Base-by-base conservation (phyloP, 2,888 invertebrate species). In the Sarcophaga rosellei region DNA sequence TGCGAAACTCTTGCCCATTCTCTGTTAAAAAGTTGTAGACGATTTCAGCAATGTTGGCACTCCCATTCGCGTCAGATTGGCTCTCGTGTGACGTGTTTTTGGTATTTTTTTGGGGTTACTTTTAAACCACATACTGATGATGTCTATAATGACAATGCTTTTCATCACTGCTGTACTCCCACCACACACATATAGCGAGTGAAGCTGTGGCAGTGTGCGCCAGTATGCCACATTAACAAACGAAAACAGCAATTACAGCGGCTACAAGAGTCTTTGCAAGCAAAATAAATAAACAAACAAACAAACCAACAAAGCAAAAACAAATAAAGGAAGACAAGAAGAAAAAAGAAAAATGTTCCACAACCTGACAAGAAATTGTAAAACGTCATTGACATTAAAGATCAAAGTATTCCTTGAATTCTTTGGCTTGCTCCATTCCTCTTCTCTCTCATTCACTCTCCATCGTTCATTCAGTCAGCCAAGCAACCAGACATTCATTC, bases 301-400 rank as follows among this genome's bases (percentile, higher is more conserved):
- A 53, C 53, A 53, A 53, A 35, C 8, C 35, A 8, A 35, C 8
- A 35, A 35, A 35, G 35, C 10, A 35, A 10, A 35, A 8, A 35
- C 35, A 35, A 35, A 35, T 35, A 35, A 35, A n/a, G 25, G 25
- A 23, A 65, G 5, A 65, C 11, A 25, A 17, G 15, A 63, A 17
- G n/a, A 44, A 65, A 65, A 47, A 53, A 73, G 12, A 65, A 74
- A 69, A 69, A 47, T 10, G n/a, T 68, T 76, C 65, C 65, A 75
- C 69, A 84, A 86, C 77, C 78, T 84, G 77, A 81, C 78, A 86
- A 84, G 81, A 75, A 81, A 81, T 76, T 84, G 70, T 78, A 75
- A 53, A 84, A 81, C 81, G 84, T 75, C 84, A 86, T 81, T 86
- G 81, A 86, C 83, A 83, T 77, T 68, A 81, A 73, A 86, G 81